A percentile compares a stretch with the other conserved stretches of the same genome.
phyloP scores from a whole-genome alignment of 2,113 vertebrate genomes.

The Macrotis lagotis region DNA sequence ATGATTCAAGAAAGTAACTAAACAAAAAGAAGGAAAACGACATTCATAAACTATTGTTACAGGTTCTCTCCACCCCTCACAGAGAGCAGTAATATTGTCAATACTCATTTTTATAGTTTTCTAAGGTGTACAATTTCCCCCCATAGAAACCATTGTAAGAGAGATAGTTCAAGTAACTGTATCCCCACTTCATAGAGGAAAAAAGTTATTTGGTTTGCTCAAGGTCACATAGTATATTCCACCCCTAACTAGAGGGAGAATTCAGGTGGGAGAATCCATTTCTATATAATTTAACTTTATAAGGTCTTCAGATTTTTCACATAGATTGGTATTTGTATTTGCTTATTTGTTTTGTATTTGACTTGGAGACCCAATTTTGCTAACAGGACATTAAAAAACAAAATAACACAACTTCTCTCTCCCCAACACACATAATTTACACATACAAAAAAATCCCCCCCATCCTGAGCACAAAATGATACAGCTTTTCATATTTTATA shows the following conservation, averaged over 20 bases:
- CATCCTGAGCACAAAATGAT: not conserved
- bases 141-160: not conserved
- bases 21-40: not conserved
- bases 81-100: not conserved
- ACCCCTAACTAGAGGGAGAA: not conserved
- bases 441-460: not conserved
- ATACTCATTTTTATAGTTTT: not conserved
- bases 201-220: not conserved
- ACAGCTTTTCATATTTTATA: not conserved
- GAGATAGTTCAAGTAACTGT: not conserved
- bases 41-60: not conserved
- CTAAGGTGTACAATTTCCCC: not conserved
- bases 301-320: not conserved
- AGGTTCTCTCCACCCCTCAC: not conserved
- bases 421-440: not conserved
- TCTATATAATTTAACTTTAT: not conserved
- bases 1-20: not conserved
- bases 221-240: not conserved
- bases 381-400: not conserved
- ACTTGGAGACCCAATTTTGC: not conserved
- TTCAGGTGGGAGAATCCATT: not conserved
- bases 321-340: not conserved
- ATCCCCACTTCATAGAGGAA: not conserved
- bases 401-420: not conserved
- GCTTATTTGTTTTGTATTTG: not conserved